These are phyloP conservation scores for Xanthia togata DNA, from an alignment of 2,888 invertebrate genomes.

Conservation along the genomic window DNA sequence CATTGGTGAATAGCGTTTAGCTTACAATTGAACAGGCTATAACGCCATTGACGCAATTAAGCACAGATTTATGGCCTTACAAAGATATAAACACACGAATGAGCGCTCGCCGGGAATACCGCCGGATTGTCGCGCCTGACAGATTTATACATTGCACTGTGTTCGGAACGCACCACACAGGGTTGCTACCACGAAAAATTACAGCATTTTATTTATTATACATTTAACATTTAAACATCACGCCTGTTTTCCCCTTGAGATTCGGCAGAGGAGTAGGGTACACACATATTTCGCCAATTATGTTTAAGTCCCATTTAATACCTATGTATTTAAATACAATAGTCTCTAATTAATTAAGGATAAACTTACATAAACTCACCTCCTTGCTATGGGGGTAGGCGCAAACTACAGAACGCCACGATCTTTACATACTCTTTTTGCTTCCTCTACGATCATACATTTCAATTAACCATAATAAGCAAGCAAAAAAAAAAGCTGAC, in stretches of 20 bases:
- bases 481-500: neutral
- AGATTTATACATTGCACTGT: constrained; percentile 65
- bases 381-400: neutral
- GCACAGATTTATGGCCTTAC: constrained; percentile 65
- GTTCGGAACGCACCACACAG: constrained; percentile 55
- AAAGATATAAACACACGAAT: constrained; percentile 71
- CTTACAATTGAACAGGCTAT: constrained; percentile 56
- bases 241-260: neutral
- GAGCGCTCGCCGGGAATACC: constrained; percentile 59
- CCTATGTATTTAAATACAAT: neutral
- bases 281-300: neutral
- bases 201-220: constrained; percentile 28
- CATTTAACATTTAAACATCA: neutral
- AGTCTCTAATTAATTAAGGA: neutral
- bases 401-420: neutral
- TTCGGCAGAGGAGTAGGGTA: neutral
- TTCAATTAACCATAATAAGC: neutral
- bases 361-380: neutral
- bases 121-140: constrained; percentile 61
- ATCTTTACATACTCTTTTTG: neutral
- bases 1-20: constrained; percentile 42
- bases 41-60: constrained; percentile 69
- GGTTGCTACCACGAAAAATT: constrained; percentile 49
- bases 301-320: too few relatives aligned
- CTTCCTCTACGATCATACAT: neutral